Conservation (phyloP, 2,113 vertebrate genomes). For the Uria lomvia region DNA sequence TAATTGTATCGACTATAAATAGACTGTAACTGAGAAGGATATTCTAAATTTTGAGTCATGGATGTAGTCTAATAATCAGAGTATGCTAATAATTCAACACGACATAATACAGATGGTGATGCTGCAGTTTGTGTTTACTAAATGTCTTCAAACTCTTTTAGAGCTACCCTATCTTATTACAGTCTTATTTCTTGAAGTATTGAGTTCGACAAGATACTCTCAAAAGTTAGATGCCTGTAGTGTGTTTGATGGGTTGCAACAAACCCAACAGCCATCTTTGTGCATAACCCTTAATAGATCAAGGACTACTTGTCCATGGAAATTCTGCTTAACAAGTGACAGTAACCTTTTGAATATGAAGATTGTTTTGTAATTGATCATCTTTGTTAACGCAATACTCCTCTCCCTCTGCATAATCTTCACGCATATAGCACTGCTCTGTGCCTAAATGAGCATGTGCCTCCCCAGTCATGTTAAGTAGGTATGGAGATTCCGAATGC, state of each 20-base stretch:
- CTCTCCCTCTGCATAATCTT: not conserved
- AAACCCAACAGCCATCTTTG: not conserved
- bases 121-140: not conserved
- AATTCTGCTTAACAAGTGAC: not conserved
- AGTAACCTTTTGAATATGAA: not conserved
- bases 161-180: not conserved
- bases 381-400: not conserved
- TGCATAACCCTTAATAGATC: not conserved
- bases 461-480: not conserved
- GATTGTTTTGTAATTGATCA: not conserved
- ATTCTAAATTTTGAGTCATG: not conserved
- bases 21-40: not conserved
- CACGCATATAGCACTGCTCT: fast-evolving
- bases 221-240: not conserved
- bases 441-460: not conserved
- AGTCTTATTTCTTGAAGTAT: not conserved
- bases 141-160: not conserved
- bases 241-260: not conserved
- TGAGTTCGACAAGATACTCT: not conserved
- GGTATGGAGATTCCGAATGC: not conserved
- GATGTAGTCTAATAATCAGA: not conserved
- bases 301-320: not conserved
- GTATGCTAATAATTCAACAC: not conserved
- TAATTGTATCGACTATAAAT: not conserved
- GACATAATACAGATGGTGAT: not conserved